Conservation (phyloP, 2,797 vertebrate species). For the Pitangus sulphuratus region DNA sequence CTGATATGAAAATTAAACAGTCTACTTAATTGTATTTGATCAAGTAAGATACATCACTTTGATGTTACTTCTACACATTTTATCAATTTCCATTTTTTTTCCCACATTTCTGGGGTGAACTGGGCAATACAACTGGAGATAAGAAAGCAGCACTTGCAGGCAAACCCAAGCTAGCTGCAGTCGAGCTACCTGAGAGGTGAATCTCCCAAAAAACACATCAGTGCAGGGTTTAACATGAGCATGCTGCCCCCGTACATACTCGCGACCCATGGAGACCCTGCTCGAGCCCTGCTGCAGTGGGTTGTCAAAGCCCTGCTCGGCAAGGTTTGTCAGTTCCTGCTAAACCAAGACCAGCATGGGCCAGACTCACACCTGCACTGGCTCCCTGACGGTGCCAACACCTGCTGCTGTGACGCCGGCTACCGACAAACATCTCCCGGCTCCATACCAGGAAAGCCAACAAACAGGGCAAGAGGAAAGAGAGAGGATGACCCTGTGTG, state of each 20-base stretch:
- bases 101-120: not conserved
- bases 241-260: rapidly evolving
- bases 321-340: rapidly evolving
- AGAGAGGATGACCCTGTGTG: not conserved
- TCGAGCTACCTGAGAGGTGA: not conserved
- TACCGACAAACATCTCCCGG: rapidly evolving
- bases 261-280: not conserved
- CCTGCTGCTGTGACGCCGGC: rapidly evolving
- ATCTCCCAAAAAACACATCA: not conserved
- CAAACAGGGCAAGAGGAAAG: not conserved
- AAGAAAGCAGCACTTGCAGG: not conserved
- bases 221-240: not conserved
- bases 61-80: not conserved
- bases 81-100: not conserved
- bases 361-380: not conserved
- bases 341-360: not conserved
- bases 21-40: not conserved
- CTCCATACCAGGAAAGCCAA: not conserved
- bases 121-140: not conserved
- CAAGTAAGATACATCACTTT: not conserved
- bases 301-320: not conserved
- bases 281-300: not conserved
- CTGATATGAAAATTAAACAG: not conserved
- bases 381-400: not conserved
- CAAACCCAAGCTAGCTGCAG: not conserved